phyloP scores from a whole-genome alignment of 1,140 invertebrate species.

The Drosophila ogumai region DNA sequence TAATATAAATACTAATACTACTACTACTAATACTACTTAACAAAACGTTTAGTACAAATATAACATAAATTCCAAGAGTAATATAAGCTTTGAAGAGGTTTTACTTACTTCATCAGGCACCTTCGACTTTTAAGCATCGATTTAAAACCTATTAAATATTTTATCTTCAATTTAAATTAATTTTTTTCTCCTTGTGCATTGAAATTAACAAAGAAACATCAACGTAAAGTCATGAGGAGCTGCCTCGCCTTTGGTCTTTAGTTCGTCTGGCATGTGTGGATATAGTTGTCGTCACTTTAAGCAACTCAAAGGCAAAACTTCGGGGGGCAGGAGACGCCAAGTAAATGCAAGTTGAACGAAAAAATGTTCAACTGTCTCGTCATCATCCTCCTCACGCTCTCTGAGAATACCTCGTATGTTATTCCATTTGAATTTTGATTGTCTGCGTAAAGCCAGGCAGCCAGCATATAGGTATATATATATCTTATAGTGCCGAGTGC shows the following conservation, averaged over 20 bases:
- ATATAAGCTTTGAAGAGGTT: too few relatives aligned
- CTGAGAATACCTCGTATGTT: slow-evolving; percentile 44
- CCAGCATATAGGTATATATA: slow-evolving; percentile 21
- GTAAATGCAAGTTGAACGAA: slow-evolving; percentile 64
- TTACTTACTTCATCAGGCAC: too few relatives aligned
- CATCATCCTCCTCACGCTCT: slow-evolving; percentile 12
- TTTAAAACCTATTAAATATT: neutral
- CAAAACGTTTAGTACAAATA: too few relatives aligned
- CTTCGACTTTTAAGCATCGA: too few relatives aligned
- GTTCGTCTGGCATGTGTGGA: slow-evolving; percentile 57
- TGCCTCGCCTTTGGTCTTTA: slow-evolving; percentile 38
- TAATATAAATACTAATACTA: too few relatives aligned
- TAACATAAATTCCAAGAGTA: too few relatives aligned
- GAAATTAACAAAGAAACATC: slow-evolving; percentile 80
- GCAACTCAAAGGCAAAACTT: slow-evolving; percentile 50
- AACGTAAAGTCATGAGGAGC: slow-evolving; percentile 58
- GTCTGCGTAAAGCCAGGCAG: slow-evolving; percentile 57
- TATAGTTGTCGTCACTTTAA: slow-evolving; percentile 78
- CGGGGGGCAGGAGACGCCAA: slow-evolving; percentile 25
- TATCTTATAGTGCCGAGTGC: slow-evolving; percentile 6
- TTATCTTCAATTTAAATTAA: neutral
- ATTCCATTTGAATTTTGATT: slow-evolving; percentile 77
- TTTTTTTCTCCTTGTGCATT: slow-evolving; percentile 15
- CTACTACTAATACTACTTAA: too few relatives aligned
- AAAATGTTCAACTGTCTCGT: slow-evolving; percentile 70